Evolutionary conservation across 2,888 invertebrate species (phyloP).

Genomic region (Tipula helvola): DNA sequence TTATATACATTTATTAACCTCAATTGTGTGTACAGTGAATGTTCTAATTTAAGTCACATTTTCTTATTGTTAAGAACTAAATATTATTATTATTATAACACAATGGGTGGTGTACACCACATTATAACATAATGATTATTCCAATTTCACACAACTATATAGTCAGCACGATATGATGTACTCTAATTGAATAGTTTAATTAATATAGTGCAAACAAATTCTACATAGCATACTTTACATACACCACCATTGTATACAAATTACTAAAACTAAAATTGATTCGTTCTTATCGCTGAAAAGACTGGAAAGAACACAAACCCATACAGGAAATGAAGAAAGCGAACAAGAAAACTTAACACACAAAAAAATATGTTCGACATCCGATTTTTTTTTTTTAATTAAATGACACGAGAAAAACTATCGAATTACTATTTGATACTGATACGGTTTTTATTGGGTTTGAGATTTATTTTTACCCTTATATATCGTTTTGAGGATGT

Average conservation of each 20-base stretch:
- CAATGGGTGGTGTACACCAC: neutral
- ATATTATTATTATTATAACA: neutral
- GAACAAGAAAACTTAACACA: neutral
- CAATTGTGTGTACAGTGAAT: neutral
- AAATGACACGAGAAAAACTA: neutral
- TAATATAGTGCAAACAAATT: neutral
- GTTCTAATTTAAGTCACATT: neutral
- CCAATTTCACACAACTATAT: neutral
- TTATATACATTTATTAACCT: neutral
- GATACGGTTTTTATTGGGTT: neutral
- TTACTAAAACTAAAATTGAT: neutral
- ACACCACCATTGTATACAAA: neutral
- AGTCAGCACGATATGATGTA: neutral
- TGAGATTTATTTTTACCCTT: neutral
- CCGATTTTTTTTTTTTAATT: neutral
- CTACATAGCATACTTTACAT: neutral
- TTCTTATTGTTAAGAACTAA: neutral
- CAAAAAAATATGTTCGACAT: neutral
- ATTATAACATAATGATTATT: neutral
- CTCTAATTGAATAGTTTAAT: neutral
- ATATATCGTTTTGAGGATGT: neutral
- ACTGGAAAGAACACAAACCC: neutral
- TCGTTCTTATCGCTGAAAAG: neutral
- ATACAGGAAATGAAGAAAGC: neutral
- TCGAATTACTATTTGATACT: neutral